Conservation (phyloP, 1,140 invertebrate genomes). For the Lysiphlebus fabarum region DNA sequence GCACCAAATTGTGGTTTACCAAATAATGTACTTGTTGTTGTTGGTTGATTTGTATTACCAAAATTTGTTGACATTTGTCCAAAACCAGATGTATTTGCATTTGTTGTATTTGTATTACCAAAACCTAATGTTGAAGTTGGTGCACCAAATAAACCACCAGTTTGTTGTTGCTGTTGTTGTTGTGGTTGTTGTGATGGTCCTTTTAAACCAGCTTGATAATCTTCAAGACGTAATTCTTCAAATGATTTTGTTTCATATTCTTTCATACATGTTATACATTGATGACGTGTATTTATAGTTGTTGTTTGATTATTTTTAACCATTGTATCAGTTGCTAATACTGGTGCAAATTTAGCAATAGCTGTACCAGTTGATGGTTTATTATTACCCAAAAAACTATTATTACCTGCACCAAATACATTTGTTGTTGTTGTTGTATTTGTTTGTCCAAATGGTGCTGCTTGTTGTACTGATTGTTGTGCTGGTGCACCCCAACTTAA, state of each 20-base stretch:
- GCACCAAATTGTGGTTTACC: slow-evolving; percentile 57
- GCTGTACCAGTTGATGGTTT: slow-evolving; percentile 65
- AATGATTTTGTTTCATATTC: slow-evolving; percentile 93
- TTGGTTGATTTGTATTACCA: slow-evolving; percentile 50
- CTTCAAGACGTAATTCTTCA: slow-evolving; percentile 90
- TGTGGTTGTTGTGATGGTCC: slow-evolving; percentile 57
- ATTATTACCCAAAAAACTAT: slow-evolving; percentile 54
- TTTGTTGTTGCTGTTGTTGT: slow-evolving; percentile 27
- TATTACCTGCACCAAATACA: slow-evolving; percentile 61
- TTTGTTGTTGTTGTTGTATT: slow-evolving; percentile 55
- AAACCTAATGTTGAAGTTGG: slow-evolving; percentile 54
- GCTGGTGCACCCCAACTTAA: slow-evolving; percentile 57
- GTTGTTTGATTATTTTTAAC: slow-evolving; percentile 79
- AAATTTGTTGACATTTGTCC: slow-evolving; percentile 42
- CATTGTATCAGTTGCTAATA: slow-evolving; percentile 86
- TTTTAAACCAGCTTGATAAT: slow-evolving; percentile 88
- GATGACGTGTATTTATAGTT: slow-evolving; percentile 86
- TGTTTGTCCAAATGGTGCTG: slow-evolving; percentile 63
- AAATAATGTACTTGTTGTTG: slow-evolving; percentile 48
- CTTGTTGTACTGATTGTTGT: slow-evolving; percentile 47
- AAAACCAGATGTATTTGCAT: slow-evolving; percentile 42
- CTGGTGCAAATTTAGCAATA: slow-evolving; percentile 79
- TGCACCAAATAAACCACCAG: slow-evolving; percentile 59
- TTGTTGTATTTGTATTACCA: slow-evolving; percentile 46
- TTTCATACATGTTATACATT: slow-evolving; percentile 97